These are phyloP conservation scores for Romanogobio albipinnatus DNA, from an alignment of 2,113 vertebrate genomes.

Conservation along the genomic window DNA sequence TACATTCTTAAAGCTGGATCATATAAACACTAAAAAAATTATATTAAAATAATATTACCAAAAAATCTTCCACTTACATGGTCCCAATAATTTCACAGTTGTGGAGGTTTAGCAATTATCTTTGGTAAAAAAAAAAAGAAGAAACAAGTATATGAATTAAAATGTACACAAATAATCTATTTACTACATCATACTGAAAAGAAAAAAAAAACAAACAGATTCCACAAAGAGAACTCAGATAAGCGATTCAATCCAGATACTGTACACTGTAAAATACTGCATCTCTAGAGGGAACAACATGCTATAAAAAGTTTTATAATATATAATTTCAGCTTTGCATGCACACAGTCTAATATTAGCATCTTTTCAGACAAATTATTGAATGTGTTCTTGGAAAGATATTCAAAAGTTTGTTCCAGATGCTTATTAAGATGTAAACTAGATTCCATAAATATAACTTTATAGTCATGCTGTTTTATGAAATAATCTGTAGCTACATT, in stretches of 20 bases:
- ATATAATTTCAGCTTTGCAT: neutral
- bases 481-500: neutral
- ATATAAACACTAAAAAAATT: neutral
- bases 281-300: neutral
- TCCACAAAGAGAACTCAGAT: neutral
- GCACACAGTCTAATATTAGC: neutral
- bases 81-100: neutral
- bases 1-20: conserved; percentile 3
- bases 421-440: neutral
- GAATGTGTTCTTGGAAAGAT: neutral
- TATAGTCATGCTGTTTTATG: neutral
- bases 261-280: neutral
- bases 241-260: neutral
- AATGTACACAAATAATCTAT: neutral
- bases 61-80: neutral
- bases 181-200: neutral
- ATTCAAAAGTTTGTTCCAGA: neutral
- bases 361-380: neutral
- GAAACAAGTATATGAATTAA: neutral
- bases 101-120: neutral
- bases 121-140: conserved; percentile 19
- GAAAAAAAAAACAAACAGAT: neutral
- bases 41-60: neutral
- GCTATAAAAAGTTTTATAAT: neutral
- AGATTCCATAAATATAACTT: neutral